Percentiles rank a stretch among this genome's conserved stretches.
These are phyloP conservation scores for Tinea pellionella DNA, from an alignment of 2,888 invertebrate species.

Conservation along the genomic window DNA sequence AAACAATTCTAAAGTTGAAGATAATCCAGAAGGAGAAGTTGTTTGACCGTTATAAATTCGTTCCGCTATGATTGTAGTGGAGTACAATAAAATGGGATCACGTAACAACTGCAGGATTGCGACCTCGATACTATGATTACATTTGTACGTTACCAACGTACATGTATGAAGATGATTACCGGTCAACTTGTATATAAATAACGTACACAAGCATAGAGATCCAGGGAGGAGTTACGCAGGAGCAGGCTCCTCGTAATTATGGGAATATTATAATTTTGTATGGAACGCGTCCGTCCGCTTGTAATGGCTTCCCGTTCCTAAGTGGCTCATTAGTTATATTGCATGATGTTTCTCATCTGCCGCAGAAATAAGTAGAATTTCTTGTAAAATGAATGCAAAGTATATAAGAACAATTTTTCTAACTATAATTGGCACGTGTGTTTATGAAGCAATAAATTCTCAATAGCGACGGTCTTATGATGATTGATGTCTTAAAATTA, in stretches of 20 bases:
- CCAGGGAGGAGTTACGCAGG: constrained; percentile 13
- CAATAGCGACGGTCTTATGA: neutral
- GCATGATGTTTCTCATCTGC: constrained; percentile 16
- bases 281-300: constrained; percentile 19
- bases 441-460: neutral
- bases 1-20: neutral
- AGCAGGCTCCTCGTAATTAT: constrained; percentile 19
- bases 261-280: constrained; percentile 25
- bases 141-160: neutral
- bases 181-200: neutral
- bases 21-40: neutral
- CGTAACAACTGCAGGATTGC: constrained; percentile 3
- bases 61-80: neutral
- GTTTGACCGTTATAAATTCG: constrained; percentile 2
- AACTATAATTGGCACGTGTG: neutral
- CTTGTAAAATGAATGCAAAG: constrained; percentile 6
- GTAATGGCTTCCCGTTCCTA: constrained; percentile 22
- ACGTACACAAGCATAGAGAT: constrained; percentile 19
- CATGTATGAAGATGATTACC: neutral
- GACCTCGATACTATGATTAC: neutral
- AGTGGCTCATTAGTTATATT: constrained; percentile 22
- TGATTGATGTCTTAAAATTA: neutral
- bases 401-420: constrained; percentile 8
- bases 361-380: constrained; percentile 10
- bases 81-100: constrained; percentile 4